Evolutionary conservation across 2,797 vertebrate species (phyloP).

Genomic region (Takifugu rubripes): DNA sequence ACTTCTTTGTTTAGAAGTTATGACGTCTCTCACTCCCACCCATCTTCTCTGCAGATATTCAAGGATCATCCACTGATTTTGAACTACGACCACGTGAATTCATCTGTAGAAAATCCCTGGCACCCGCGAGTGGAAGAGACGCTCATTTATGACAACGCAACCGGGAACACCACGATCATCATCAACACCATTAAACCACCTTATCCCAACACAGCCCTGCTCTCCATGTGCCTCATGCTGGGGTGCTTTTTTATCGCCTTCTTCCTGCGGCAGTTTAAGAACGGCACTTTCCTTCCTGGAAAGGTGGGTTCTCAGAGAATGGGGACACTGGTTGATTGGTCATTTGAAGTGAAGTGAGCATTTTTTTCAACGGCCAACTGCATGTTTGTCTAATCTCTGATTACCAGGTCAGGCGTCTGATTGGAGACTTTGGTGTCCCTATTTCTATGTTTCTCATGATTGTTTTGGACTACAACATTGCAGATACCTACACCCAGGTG

Average conservation of each 20-base stretch:
- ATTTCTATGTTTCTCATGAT: constrained; percentile 95
- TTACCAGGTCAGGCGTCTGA: constrained; percentile 85
- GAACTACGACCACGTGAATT: constrained; percentile 43
- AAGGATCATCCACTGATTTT: constrained; percentile 77
- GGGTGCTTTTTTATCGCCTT: constrained; percentile 86
- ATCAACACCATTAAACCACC: constrained; percentile 43
- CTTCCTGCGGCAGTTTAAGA: constrained; percentile 87
- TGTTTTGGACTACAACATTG: constrained; percentile 77
- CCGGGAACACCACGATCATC: constrained; percentile 59
- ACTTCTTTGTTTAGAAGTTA: not conserved
- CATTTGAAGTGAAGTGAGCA: not conserved
- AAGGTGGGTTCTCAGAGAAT: constrained; percentile 63
- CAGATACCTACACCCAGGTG: constrained; percentile 91
- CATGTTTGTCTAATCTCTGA: not conserved
- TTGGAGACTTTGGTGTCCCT: constrained; percentile 97
- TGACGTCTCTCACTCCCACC: no score
- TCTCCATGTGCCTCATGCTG: constrained; percentile 88
- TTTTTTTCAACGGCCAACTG: not conserved
- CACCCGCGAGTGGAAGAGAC: constrained; percentile 48
- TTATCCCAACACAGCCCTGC: constrained; percentile 79
- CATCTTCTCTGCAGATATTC: constrained; percentile 78
- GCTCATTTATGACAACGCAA: constrained; percentile 55
- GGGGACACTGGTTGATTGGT: not conserved
- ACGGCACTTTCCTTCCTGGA: constrained; percentile 86
- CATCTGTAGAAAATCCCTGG: constrained; percentile 60